Base-by-base conservation (phyloP, 30 jellyfish, hydroid and myxozoan species). In the Pseudorhiza aurosa region DNA sequence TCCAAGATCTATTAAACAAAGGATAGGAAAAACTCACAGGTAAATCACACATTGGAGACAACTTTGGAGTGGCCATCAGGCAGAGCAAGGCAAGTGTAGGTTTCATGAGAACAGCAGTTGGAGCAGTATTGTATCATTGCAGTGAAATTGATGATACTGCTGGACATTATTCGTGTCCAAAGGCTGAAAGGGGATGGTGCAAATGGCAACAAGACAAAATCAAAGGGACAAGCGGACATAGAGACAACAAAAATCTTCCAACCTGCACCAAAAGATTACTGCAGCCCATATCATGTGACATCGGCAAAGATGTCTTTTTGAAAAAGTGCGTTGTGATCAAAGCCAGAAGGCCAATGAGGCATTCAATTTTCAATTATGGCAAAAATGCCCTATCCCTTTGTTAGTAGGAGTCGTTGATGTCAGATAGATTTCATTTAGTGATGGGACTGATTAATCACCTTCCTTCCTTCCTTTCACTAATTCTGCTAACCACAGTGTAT, bases 261-360 rank as follows among this genome's bases (percentile, higher is more conserved):
- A 44, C 33, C 56, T 17, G 19, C 12, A 44, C 47, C 28, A 17
- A 11, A 39, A 45, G 65, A 39, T 39, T 25, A 49, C 39, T 72
- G 8, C 33, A 31, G 22, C 73, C 79, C 31, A 51, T 72, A 24
- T 45, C 47, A 59, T 10, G 57, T 31, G 73, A 50, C 58, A 51
- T 72, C 21, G 8, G 42, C 56, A 45, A 72, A 17, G 85, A 46
- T 44, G 72, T 15, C 36, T 72, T 9, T 26, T 72, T 25, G 33
- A 51, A 45, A 72, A 3, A 21, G 46, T 81, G 65, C 44, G 67
- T 46, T 37, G 73, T 87, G 42, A 64, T 81, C 58, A 72, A 47
- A 81, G 83, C n/a, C 90, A 78, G 82, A 78, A 78, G 25, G 72
- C 83, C 18, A 78, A 78, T 63, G 83, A 49, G 82, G 68, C 90